A percentile compares a stretch with the other conserved stretches of the same genome.
Evolutionary conservation across 2,888 invertebrate genomes (phyloP).

Genomic region (Stictocephala bisonia): DNA sequence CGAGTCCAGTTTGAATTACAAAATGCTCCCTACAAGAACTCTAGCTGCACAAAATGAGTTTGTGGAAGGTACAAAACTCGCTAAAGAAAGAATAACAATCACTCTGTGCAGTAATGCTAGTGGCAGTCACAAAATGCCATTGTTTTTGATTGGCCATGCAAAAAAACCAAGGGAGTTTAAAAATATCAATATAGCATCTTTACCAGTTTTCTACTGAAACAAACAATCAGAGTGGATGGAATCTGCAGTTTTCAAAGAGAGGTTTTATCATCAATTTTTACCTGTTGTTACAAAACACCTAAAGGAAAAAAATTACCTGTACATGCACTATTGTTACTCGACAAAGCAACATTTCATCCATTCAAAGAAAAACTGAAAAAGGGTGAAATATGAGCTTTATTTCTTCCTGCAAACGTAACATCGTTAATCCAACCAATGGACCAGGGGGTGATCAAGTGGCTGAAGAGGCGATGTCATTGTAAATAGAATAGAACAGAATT

Average conservation of each 20-base stretch:
- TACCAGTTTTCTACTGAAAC: slow-evolving; percentile 43
- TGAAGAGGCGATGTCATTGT: slow-evolving; percentile 54
- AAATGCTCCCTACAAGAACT: slow-evolving; percentile 56
- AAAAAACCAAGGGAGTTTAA: slow-evolving; percentile 46
- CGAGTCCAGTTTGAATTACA: slow-evolving; percentile 58
- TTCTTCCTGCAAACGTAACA: slow-evolving; percentile 55
- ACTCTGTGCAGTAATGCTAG: slow-evolving; percentile 33
- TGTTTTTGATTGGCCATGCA: slow-evolving; percentile 45
- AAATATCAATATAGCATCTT: slow-evolving; percentile 42
- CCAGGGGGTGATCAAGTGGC: slow-evolving; percentile 46
- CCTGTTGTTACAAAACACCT: slow-evolving; percentile 48
- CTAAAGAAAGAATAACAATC: slow-evolving; percentile 55
- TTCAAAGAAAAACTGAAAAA: slow-evolving; percentile 12
- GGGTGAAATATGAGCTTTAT: slow-evolving; percentile 30
- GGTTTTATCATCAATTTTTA: slow-evolving; percentile 51
- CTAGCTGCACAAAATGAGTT: slow-evolving; percentile 53
- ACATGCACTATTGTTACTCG: slow-evolving; percentile 50
- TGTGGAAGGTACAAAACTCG: slow-evolving; percentile 53
- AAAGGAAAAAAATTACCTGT: slow-evolving; percentile 49
- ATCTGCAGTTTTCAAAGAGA: slow-evolving; percentile 43
- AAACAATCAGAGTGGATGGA: slow-evolving; percentile 51
- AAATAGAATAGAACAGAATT: slow-evolving; percentile 38
- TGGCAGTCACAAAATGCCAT: slow-evolving; percentile 40
- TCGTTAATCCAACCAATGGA: slow-evolving; percentile 54
- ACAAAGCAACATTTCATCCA: slow-evolving; percentile 51